Percentiles rank a stretch among this genome's conserved stretches.
Conservation (phyloP, 2,113 vertebrate species). For the Oncorhynchus kisutch region DNA sequence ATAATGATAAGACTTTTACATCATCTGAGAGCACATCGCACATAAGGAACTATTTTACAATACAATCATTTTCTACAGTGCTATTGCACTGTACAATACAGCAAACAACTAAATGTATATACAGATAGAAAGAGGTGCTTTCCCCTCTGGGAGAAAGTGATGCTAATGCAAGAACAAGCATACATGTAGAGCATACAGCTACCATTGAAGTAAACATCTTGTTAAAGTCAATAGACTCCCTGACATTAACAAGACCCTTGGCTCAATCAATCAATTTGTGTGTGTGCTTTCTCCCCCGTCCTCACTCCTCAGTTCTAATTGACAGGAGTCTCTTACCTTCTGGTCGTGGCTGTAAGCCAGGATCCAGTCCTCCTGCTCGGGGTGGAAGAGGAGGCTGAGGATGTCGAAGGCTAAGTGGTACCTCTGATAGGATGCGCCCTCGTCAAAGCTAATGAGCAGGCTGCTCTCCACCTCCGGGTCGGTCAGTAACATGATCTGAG, state of each 20-base stretch:
- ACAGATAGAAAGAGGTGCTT: conserved; percentile 19
- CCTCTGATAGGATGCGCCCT: conserved; percentile 93
- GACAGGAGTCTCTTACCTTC: conserved; percentile 78
- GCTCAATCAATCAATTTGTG: neutral
- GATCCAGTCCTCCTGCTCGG: conserved; percentile 93
- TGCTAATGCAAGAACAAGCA: neutral
- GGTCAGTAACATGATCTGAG: conserved; percentile 91
- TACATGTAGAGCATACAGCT: conserved; percentile 14
- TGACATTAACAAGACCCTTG: neutral
- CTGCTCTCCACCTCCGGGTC: conserved; percentile 95
- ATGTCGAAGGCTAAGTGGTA: conserved; percentile 91
- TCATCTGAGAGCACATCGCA: neutral
- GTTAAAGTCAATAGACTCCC: neutral
- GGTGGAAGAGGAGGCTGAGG: conserved; percentile 92
- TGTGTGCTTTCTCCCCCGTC: neutral
- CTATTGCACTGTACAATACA: neutral
- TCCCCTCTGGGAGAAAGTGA: no score
- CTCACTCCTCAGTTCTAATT: conserved; percentile 20
- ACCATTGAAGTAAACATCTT: neutral
- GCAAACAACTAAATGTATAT: neutral
- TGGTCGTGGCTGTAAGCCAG: conserved; percentile 94
- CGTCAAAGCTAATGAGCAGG: conserved; percentile 91
- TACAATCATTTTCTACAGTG: neutral
- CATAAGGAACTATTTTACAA: neutral
- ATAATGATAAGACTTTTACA: no score